phyloP scores from a whole-genome alignment of 2,888 invertebrate species.

The Chymomyza fuscimana region DNA sequence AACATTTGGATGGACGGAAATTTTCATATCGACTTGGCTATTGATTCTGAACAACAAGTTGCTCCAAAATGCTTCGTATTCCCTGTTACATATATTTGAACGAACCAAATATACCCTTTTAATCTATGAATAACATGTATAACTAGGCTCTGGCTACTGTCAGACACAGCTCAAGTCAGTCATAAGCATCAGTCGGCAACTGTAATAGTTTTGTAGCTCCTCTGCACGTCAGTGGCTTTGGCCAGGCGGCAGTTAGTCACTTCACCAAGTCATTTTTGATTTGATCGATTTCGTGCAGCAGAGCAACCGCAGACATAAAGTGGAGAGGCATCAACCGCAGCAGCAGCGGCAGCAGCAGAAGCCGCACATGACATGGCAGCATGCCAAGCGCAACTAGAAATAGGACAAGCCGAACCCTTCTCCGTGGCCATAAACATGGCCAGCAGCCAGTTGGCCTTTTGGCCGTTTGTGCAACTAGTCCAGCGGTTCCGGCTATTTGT shows the following conservation, averaged over 20 bases:
- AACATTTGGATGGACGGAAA: too few relatives aligned
- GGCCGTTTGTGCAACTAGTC: neutral
- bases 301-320: constrained; percentile 47
- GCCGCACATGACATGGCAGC: constrained; percentile 61
- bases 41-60: too few relatives aligned
- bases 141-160: constrained; percentile 41
- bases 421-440: constrained; percentile 36
- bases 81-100: too few relatives aligned
- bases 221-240: constrained; percentile 26
- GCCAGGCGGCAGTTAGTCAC: constrained; percentile 67
- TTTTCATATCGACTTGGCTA: too few relatives aligned
- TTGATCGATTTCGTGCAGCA: constrained; percentile 76
- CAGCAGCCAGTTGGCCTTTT: constrained; percentile 7
- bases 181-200: constrained; percentile 31
- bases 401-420: constrained; percentile 68
- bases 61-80: too few relatives aligned
- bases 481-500: neutral
- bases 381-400: constrained; percentile 41
- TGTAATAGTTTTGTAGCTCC: constrained; percentile 20
- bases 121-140: constrained; percentile 43
- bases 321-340: constrained; percentile 53
- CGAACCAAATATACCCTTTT: neutral
- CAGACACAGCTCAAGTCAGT: constrained; percentile 50
- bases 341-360: constrained; percentile 45
- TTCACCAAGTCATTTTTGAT: constrained; percentile 75